These are phyloP conservation scores for Pseudococcus longispinus DNA, from an alignment of 2,888 invertebrate species.

Conservation along the genomic window DNA sequence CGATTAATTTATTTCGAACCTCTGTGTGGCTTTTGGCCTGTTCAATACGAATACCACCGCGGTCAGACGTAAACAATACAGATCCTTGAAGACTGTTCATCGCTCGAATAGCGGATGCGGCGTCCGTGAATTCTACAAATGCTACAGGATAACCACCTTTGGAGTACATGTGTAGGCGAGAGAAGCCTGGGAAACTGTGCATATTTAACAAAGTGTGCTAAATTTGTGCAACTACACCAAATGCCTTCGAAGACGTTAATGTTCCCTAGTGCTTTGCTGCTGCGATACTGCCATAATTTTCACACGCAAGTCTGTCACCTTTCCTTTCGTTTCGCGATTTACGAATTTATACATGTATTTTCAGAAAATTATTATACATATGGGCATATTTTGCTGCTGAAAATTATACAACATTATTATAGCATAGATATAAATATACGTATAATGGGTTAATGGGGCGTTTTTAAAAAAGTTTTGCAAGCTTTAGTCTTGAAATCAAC, in stretches of 20 bases:
- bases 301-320: neutral
- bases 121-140: conserved; percentile 96
- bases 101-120: conserved; percentile 89
- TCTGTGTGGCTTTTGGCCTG: conserved; percentile 98
- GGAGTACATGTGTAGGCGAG: conserved; percentile 94
- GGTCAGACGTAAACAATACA: conserved; percentile 92
- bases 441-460: neutral
- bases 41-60: conserved; percentile 97
- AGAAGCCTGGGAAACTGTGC: conserved; percentile 97
- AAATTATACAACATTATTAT: conserved; percentile 1
- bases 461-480: too few species aligned
- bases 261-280: conserved; percentile 42
- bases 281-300: conserved; percentile 45
- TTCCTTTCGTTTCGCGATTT: neutral
- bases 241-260: conserved; percentile 28
- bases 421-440: neutral
- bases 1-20: conserved; percentile 62
- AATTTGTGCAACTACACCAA: conserved; percentile 55
- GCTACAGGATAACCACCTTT: conserved; percentile 93
- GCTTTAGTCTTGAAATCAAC: too few species aligned
- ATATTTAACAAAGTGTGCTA: conserved; percentile 59
- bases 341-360: neutral
- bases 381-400: conserved; percentile 5
- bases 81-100: conserved; percentile 95
- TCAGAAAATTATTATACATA: neutral